phyloP scores from a whole-genome alignment of 2,797 vertebrate species.

The Microcaecilia unicolor region DNA sequence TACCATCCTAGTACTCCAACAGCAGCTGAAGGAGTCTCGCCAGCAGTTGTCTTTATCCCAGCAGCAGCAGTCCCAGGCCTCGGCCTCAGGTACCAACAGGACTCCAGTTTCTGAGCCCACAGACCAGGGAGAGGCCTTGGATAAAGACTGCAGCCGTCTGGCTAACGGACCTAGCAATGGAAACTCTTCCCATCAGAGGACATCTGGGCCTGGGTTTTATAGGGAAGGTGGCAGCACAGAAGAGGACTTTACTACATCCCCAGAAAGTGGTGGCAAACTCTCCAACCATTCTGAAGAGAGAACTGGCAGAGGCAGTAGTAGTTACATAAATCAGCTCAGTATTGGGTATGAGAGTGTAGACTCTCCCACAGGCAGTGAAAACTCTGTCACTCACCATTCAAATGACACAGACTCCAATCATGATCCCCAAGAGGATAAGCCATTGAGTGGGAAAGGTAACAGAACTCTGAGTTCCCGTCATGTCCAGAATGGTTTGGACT shows the following conservation, averaged over 20 bases:
- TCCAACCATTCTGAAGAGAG: constrained; percentile 91
- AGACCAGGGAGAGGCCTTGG: constrained; percentile 55
- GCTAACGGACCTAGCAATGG: constrained; percentile 94
- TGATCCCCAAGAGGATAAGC: constrained; percentile 91
- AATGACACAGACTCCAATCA: constrained; percentile 98
- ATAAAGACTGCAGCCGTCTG: constrained; percentile 86
- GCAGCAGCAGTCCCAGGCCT: constrained; percentile 65
- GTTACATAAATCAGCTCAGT: constrained; percentile 87
- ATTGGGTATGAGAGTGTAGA: constrained; percentile 97
- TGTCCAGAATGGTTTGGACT: constrained; percentile 95
- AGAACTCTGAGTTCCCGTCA: constrained; percentile 94
- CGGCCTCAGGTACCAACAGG: constrained; percentile 60
- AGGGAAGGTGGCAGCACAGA: constrained; percentile 85
- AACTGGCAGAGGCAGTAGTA: constrained; percentile 60
- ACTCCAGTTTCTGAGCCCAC: constrained; percentile 52
- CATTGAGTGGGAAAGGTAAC: constrained; percentile 86
- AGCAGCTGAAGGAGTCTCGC: constrained; percentile 82
- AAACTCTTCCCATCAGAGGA: constrained; percentile 80
- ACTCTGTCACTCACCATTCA: constrained; percentile 95
- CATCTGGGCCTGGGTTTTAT: constrained; percentile 79
- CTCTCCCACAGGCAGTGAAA: constrained; percentile 97
- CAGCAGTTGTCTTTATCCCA: constrained; percentile 71
- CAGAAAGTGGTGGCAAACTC: constrained; percentile 85
- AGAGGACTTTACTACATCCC: constrained; percentile 88
- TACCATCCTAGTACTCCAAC: constrained; percentile 90